phyloP scores from a whole-genome alignment of 2,888 invertebrate genomes.

The Itoplectis maculator region DNA sequence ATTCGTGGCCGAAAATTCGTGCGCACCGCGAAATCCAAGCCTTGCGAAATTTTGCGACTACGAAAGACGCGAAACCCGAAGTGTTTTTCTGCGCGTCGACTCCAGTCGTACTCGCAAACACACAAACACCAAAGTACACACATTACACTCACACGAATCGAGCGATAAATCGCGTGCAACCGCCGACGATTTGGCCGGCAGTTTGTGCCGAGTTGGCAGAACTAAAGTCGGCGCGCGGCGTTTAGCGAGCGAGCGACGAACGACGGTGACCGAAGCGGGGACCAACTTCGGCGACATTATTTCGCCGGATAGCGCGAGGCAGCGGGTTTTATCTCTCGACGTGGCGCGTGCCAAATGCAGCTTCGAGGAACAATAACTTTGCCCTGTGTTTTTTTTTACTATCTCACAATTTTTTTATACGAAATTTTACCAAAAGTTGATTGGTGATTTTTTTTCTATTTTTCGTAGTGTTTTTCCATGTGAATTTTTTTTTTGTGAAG shows the following conservation, averaged over 20 bases:
- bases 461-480: neutral
- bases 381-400: neutral
- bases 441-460: neutral
- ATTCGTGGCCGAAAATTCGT: neutral
- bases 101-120: neutral
- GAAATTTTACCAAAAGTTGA: neutral
- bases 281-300: constrained; percentile 25
- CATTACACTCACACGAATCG: neutral
- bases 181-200: constrained; percentile 45
- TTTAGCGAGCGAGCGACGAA: neutral
- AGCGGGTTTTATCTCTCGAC: constrained; percentile 2
- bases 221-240: constrained; percentile 27
- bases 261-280: constrained; percentile 13
- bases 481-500: neutral
- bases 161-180: constrained; percentile 46
- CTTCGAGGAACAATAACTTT: constrained; percentile 1
- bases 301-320: constrained; percentile 16
- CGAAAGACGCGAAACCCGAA: too few species aligned
- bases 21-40: constrained; percentile 27
- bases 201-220: constrained; percentile 57
- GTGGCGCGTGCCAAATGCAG: neutral
- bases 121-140: neutral
- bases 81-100: neutral
- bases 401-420: neutral
- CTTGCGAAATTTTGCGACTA: constrained; percentile 26